phyloP scores from a whole-genome alignment of 2,113 vertebrate genomes.

The Isichthys henryi region DNA sequence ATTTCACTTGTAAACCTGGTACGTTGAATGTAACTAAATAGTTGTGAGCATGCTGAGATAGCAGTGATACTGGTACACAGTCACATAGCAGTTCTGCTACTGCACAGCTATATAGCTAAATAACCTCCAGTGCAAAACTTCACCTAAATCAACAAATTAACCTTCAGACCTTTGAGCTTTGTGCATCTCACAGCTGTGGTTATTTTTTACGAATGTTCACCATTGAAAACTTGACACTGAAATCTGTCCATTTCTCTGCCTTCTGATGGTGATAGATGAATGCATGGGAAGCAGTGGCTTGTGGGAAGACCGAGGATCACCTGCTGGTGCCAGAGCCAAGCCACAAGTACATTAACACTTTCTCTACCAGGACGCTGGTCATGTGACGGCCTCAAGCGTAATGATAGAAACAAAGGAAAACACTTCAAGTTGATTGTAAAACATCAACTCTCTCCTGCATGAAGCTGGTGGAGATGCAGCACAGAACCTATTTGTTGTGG shows the following conservation, averaged over 20 bases:
- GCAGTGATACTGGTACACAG: not conserved
- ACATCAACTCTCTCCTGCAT: slow-evolving; percentile 64
- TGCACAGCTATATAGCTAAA: not conserved
- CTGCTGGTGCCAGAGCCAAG: slow-evolving; percentile 70
- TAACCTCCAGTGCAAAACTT: not conserved
- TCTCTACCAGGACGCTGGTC: slow-evolving; percentile 84
- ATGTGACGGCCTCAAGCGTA: slow-evolving; percentile 67
- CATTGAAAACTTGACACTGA: not conserved
- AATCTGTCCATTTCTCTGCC: not conserved
- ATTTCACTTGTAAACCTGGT: not conserved
- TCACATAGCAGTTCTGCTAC: not conserved
- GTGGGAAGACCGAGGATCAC: slow-evolving; percentile 84
- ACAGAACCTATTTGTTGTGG: slow-evolving; percentile 80
- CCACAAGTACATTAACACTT: slow-evolving; percentile 81
- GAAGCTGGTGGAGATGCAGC: slow-evolving; percentile 58
- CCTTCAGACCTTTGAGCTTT: not conserved
- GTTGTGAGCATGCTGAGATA: not conserved
- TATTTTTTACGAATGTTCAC: not conserved
- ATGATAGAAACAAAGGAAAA: slow-evolving; percentile 58
- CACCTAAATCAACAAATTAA: not conserved
- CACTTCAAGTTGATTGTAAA: slow-evolving; percentile 62
- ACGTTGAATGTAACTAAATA: not conserved
- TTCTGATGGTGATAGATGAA: slow-evolving; percentile 59
- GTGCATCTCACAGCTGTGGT: not conserved
- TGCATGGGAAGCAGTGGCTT: slow-evolving; percentile 79